Base-by-base conservation (phyloP, 1,140 invertebrate species). In the Drosophila erecta region DNA sequence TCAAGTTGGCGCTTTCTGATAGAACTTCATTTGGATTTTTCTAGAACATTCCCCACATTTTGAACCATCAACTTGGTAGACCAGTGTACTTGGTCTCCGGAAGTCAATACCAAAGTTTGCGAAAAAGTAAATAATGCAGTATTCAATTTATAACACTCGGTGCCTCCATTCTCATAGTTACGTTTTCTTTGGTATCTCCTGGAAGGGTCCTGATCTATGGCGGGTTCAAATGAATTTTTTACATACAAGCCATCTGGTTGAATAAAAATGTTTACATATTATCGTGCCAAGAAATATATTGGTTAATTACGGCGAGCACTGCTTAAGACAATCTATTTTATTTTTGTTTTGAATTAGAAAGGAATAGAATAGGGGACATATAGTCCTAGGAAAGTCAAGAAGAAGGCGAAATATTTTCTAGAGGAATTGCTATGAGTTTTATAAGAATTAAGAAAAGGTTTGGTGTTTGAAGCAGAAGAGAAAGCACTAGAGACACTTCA, bases 171-270 rank as follows among this genome's bases (percentile, higher is more conserved):
- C 24, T 7, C n/a, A 47, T 47, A 24, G 8, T 47, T 22, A 47
- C 22, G 44, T 27, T 24, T 47, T 24, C 22, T 24, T 47, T 47
- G 44, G 44, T 47, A 47, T 47, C 44, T 47, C 20, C 44, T 22
- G n/a, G 22, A 47, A 8, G 44, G 44, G 44, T 47, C 44, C 44
- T n/a, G 44, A 47, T 47, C 7, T 47, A 12, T 14, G 44, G 14
- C 14, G 14, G 44, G 44, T 14, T 24, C 44, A 47, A 47, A 47
- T 47, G 44, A 27, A 47, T 47, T 47, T 47, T 47, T 47, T 27
- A 47, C 44, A 47, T 47, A 47, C 24, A 47, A n/a, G 24, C 14
- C 44, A 47, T 47, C 44, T 47, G 22, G 22, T 27, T 47, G 44
- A 47, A 27, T 47, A 27, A 24, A 47, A 47, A 47, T 24, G 22